Evolutionary conservation across 1,140 invertebrate genomes (phyloP).

Genomic region (Phymastichus coffea): DNA sequence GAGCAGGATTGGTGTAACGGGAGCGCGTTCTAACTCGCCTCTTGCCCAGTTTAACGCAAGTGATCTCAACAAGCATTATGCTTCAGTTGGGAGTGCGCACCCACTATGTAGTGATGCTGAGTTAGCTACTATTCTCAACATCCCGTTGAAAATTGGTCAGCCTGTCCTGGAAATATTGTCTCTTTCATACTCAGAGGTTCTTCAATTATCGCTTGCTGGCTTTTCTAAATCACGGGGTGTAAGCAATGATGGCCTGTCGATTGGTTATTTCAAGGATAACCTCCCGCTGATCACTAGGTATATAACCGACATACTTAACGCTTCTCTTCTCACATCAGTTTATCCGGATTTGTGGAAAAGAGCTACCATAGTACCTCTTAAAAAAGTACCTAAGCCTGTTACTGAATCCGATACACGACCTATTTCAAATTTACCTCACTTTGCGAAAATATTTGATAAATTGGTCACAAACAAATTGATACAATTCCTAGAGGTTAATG

Average conservation of each 20-base stretch:
- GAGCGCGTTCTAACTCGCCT: too few relatives aligned
- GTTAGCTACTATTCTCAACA: too few relatives aligned
- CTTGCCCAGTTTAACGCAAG: too few relatives aligned
- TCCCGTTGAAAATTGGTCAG: too few relatives aligned
- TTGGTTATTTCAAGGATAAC: neutral
- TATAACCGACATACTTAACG: neutral
- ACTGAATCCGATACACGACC: neutral
- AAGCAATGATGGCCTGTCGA: neutral
- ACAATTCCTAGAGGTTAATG: neutral
- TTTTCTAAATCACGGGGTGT: neutral
- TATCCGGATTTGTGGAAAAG: neutral
- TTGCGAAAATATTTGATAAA: neutral
- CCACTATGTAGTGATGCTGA: too few relatives aligned
- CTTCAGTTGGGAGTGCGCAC: too few relatives aligned
- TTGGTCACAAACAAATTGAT: neutral
- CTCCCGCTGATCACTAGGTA: neutral
- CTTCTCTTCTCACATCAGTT: neutral
- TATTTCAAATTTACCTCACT: slow-evolving; percentile 1
- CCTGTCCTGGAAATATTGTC: too few relatives aligned
- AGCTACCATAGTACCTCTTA: neutral
- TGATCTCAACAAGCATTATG: too few relatives aligned
- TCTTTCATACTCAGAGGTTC: too few relatives aligned
- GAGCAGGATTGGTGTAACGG: too few relatives aligned
- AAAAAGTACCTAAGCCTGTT: neutral
- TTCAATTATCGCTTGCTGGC: too few relatives aligned